Conservation (phyloP, 2,888 invertebrate species). For the Lasioglossum leucozonium region DNA sequence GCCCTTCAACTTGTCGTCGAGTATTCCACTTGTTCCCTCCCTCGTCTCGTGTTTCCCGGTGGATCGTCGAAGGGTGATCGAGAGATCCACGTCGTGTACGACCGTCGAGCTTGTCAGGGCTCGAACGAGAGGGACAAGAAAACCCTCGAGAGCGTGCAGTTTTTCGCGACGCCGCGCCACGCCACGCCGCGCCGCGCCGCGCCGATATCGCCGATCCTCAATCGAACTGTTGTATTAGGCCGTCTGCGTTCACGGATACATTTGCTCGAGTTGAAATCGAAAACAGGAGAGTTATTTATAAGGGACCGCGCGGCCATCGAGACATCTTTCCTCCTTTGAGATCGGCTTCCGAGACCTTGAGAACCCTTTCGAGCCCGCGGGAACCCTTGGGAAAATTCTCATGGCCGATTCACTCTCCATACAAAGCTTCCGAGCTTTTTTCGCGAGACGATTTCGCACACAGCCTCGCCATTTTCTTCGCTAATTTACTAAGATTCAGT, state of each 20-base stretch:
- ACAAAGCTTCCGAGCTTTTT: conserved; percentile 35
- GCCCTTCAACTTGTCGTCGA: background rate
- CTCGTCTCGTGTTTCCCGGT: conserved; percentile 8
- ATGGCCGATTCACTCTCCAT: conserved; percentile 33
- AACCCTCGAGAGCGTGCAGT: background rate
- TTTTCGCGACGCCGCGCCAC: conserved; percentile 27
- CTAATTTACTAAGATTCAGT: background rate
- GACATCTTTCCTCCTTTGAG: background rate
- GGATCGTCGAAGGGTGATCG: conserved; percentile 18
- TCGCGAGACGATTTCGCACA: background rate
- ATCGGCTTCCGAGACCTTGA: background rate
- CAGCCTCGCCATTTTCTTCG: background rate
- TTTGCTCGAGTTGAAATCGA: conserved; percentile 63
- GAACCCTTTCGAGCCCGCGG: conserved; percentile 11
- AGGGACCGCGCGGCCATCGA: conserved; percentile 38
- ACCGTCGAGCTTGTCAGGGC: conserved; percentile 18
- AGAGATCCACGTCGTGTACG: conserved; percentile 25
- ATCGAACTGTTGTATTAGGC: conserved; percentile 57
- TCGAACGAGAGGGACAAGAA: background rate
- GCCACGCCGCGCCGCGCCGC: too few relatives aligned
- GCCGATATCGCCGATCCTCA: conserved; percentile 44
- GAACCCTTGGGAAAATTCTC: conserved; percentile 61
- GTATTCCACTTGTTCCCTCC: background rate
- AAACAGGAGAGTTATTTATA: conserved; percentile 65
- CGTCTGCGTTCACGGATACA: conserved; percentile 23